phyloP scores from a whole-genome alignment of 1,140 invertebrate genomes.

The Drosophila cardini region DNA sequence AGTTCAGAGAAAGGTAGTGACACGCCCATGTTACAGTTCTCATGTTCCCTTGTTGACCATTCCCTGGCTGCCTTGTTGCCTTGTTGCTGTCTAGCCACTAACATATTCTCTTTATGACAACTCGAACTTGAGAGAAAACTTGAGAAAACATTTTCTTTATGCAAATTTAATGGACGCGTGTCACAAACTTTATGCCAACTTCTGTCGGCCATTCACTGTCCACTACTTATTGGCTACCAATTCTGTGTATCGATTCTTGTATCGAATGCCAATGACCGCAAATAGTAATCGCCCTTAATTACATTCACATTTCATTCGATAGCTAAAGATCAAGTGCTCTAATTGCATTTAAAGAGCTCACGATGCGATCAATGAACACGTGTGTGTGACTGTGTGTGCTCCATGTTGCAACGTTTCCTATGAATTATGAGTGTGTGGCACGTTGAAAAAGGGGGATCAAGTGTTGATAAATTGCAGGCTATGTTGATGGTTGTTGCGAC shows the following conservation, averaged over 20 bases:
- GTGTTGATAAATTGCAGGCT: conserved; percentile 65
- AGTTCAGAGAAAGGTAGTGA: not conserved
- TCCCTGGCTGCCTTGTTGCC: not conserved
- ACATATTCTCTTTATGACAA: conserved; percentile 55
- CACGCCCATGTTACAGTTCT: not conserved
- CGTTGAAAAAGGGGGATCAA: conserved; percentile 11
- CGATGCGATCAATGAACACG: conserved; percentile 43
- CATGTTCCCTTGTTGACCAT: not conserved
- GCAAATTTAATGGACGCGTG: conserved; percentile 55
- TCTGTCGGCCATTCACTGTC: not conserved
- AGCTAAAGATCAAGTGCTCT: conserved; percentile 65
- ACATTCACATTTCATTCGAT: conserved; percentile 34
- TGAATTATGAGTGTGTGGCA: conserved; percentile 37
- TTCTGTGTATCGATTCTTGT: conserved; percentile 17
- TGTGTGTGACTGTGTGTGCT: conserved; percentile 3
- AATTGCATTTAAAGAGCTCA: conserved; percentile 40
- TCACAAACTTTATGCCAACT: conserved; percentile 42
- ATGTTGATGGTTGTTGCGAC: conserved; percentile 31
- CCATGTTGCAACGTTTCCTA: not conserved
- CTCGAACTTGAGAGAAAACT: conserved; percentile 28
- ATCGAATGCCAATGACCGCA: conserved; percentile 36
- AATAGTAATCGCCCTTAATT: conserved; percentile 71
- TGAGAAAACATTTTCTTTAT: conserved; percentile 47
- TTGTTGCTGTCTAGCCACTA: conserved; percentile 33
- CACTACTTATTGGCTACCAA: not conserved